phyloP scores from a whole-genome alignment of 2,797 vertebrate genomes.

The Cetoscarus ocellatus region DNA sequence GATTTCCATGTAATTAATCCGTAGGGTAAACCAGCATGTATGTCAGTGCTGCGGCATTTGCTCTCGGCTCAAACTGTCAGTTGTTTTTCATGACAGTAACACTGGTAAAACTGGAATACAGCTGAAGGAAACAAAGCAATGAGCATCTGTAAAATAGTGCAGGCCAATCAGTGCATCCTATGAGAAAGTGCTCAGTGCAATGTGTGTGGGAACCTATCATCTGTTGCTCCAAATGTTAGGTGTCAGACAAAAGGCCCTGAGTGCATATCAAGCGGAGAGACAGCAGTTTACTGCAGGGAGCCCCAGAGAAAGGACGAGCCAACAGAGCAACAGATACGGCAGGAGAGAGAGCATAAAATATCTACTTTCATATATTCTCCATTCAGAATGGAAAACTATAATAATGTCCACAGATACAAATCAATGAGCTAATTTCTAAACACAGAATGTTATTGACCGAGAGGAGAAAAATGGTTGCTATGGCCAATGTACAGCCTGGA shows the following conservation, averaged over 20 bases:
- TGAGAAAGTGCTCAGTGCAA: constrained; percentile 2
- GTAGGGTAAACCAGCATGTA: background rate
- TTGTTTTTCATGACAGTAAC: constrained; percentile 20
- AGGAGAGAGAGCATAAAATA: background rate
- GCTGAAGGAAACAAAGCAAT: constrained; percentile 10
- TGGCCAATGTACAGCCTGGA: constrained; percentile 29
- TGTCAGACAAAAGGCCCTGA: constrained; percentile 14
- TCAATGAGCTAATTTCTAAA: constrained; percentile 29
- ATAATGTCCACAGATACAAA: background rate
- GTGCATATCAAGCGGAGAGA: constrained; percentile 53
- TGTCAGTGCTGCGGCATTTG: constrained; percentile 9
- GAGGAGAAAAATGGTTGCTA: constrained; percentile 8
- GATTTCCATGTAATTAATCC: constrained; percentile 9
- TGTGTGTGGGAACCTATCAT: constrained; percentile 4
- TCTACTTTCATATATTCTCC: constrained; percentile 1
- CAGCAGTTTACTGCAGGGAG: constrained; percentile 34
- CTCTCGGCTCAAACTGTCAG: background rate
- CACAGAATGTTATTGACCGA: constrained; percentile 25
- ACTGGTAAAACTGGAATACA: constrained; percentile 9
- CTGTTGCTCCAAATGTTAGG: constrained; percentile 21
- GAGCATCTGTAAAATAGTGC: constrained; percentile 1
- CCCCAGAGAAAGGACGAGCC: constrained; percentile 15
- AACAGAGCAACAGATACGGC: background rate
- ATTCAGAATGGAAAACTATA: background rate
- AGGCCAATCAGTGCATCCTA: constrained; percentile 16